A percentile compares a stretch with the other conserved stretches of the same genome.
These are phyloP conservation scores for Triplophysa bombifrons DNA, from an alignment of 2,797 vertebrate genomes.

Conservation along the genomic window DNA sequence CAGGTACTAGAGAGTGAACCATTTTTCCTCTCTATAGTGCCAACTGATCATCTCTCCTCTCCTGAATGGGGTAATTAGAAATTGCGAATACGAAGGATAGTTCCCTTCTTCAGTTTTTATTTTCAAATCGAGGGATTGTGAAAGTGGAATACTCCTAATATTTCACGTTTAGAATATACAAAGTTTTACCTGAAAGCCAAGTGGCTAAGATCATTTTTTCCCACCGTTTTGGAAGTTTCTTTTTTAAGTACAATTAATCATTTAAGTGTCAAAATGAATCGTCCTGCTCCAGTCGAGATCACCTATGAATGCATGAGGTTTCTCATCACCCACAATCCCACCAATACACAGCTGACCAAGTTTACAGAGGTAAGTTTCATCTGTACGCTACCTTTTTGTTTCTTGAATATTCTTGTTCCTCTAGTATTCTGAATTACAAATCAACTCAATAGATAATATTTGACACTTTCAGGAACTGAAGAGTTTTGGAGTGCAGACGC, in stretches of 20 bases:
- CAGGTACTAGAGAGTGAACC: conserved; percentile 46
- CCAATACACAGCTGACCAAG: conserved; percentile 90
- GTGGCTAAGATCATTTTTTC: conserved; percentile 7
- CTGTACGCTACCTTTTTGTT: neutral
- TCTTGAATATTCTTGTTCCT: no score
- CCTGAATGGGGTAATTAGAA: conserved; percentile 67
- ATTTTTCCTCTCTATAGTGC: conserved; percentile 49
- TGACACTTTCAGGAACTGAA: conserved; percentile 82
- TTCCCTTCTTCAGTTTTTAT: conserved; percentile 44
- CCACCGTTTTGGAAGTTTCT: neutral
- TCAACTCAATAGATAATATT: neutral
- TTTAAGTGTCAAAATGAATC: conserved; percentile 88
- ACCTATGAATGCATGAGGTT: conserved; percentile 92
- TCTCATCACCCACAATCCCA: conserved; percentile 98
- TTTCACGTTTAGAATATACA: conserved; percentile 14
- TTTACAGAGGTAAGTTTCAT: conserved; percentile 91
- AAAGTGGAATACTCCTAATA: conserved; percentile 35
- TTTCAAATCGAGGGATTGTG: neutral
- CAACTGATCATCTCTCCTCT: conserved; percentile 44
- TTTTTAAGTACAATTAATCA: conserved; percentile 13
- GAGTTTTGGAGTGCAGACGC: conserved; percentile 88
- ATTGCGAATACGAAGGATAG: conserved; percentile 54
- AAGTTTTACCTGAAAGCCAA: conserved; percentile 12
- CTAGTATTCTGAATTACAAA: neutral
- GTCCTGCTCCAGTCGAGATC: conserved; percentile 96